Evolutionary conservation across 1,140 invertebrate genomes (phyloP).

Genomic region (Drosophila pallidifrons): DNA sequence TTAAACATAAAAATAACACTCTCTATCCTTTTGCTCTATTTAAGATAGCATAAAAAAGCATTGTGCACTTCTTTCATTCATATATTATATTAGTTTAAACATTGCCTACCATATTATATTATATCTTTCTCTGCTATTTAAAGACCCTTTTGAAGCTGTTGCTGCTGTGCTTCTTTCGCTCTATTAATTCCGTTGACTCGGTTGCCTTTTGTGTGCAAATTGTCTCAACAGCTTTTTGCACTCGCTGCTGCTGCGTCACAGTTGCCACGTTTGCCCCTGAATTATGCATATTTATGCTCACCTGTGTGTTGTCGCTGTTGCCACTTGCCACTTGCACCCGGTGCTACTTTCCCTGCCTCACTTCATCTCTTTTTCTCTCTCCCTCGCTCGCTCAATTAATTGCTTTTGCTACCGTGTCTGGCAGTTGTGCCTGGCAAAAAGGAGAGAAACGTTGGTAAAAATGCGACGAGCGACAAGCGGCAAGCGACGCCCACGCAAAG

Average conservation of each 20-base stretch:
- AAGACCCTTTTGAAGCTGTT: slow-evolving; percentile 22
- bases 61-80: background rate
- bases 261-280: slow-evolving; percentile 44
- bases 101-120: background rate
- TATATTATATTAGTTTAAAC: background rate
- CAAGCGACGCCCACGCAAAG: slow-evolving; percentile 39
- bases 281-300: slow-evolving; percentile 79
- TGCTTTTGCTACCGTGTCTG: slow-evolving; percentile 61
- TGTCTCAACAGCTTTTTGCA: slow-evolving; percentile 37
- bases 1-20: too few species aligned
- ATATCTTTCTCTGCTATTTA: background rate
- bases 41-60: too few species aligned
- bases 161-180: slow-evolving; percentile 14
- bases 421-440: slow-evolving; percentile 30
- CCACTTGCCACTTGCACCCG: slow-evolving; percentile 14
- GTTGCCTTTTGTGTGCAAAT: slow-evolving; percentile 33
- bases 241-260: slow-evolving; percentile 26
- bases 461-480: slow-evolving; percentile 3
- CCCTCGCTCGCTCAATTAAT: slow-evolving; percentile 58
- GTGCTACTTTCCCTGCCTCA: too few species aligned
- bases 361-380: background rate
- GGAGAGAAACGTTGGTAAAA: slow-evolving; percentile 38
- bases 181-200: slow-evolving; percentile 35
- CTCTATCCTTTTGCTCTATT: too few species aligned
- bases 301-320: slow-evolving; percentile 41